Evolutionary conservation across 2,888 invertebrate genomes (phyloP).

Genomic region (Drosophila diplacantha): DNA sequence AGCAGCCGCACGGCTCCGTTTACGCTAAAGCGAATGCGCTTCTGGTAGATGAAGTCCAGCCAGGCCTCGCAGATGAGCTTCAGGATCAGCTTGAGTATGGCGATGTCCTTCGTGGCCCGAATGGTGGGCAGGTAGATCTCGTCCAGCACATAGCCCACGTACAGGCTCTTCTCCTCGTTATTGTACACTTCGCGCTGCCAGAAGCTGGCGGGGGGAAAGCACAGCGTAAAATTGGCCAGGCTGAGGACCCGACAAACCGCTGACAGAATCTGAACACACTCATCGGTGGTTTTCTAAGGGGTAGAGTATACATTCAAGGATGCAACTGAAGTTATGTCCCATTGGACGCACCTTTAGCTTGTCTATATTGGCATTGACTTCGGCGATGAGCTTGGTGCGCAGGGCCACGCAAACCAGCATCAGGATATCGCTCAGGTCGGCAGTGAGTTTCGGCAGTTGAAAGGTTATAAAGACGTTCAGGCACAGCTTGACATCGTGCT

Average conservation of each 20-base stretch:
- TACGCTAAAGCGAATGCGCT: conserved; percentile 88
- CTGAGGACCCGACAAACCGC: conserved; percentile 87
- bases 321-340: background rate
- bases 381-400: conserved; percentile 88
- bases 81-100: conserved; percentile 86
- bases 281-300: conserved; percentile 83
- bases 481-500: conserved; percentile 82
- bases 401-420: conserved; percentile 89
- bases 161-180: conserved; percentile 79
- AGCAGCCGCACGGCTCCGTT: conserved; percentile 88
- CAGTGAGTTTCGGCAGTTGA: conserved; percentile 79
- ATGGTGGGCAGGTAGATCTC: conserved; percentile 88
- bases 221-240: conserved; percentile 88
- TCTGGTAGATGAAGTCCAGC: conserved; percentile 90
- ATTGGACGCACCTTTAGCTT: conserved; percentile 82
- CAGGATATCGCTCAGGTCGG: conserved; percentile 83
- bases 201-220: conserved; percentile 85
- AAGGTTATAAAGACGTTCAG: conserved; percentile 80
- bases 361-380: conserved; percentile 86
- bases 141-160: conserved; percentile 86
- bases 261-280: conserved; percentile 85
- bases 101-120: conserved; percentile 85
- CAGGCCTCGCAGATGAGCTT: conserved; percentile 91
- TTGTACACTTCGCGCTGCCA: conserved; percentile 80
- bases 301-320: background rate